phyloP scores from a whole-genome alignment of 2,113 vertebrate genomes.

The Eidolon helvum region DNA sequence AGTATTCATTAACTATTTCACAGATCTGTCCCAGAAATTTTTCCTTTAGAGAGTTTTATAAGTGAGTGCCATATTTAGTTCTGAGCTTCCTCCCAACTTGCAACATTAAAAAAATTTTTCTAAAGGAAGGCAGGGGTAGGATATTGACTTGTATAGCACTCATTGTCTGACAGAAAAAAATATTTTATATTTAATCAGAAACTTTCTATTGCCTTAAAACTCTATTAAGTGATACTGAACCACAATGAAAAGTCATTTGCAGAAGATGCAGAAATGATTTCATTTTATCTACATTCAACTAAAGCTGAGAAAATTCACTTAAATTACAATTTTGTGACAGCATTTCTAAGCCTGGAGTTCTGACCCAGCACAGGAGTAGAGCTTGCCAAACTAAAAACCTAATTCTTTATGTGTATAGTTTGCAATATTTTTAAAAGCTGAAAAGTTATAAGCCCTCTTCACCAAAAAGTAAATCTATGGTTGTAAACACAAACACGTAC shows the following conservation, averaged over 20 bases:
- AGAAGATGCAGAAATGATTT: neutral
- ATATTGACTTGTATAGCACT: neutral
- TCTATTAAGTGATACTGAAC: neutral
- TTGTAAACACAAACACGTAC: neutral
- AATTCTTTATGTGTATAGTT: neutral
- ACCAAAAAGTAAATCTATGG: neutral
- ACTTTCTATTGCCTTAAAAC: neutral
- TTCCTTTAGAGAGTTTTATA: neutral
- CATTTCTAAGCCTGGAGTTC: neutral
- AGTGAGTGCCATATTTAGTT: neutral
- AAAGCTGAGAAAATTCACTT: neutral
- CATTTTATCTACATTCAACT: neutral
- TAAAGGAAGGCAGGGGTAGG: neutral
- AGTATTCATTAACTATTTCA: neutral
- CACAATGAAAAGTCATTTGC: neutral
- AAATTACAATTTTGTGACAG: neutral
- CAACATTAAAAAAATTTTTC: neutral
- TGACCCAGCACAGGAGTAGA: neutral
- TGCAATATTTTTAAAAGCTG: slow-evolving; percentile 36
- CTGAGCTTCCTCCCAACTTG: neutral
- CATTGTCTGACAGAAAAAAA: neutral
- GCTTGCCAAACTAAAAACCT: neutral
- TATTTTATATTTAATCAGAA: neutral
- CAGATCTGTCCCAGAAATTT: neutral
- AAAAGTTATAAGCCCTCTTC: neutral